Evolutionary conservation across 2,797 vertebrate species (phyloP), one percentile per base, ranked within the genome.

Genomic region (Gallirallus australis): DNA sequence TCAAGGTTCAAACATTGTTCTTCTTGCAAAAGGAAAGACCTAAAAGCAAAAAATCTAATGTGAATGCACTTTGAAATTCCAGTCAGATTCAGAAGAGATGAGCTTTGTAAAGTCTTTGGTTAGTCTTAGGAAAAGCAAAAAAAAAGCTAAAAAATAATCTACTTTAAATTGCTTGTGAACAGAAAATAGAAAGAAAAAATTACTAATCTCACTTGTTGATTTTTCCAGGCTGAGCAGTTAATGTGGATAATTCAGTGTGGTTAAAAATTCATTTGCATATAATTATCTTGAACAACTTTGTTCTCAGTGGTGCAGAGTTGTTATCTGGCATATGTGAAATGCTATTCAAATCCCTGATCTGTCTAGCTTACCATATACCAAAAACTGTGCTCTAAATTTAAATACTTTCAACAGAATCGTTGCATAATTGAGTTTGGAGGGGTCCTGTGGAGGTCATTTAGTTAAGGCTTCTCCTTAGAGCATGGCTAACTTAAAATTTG

Each of bases 201-300:
- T 4, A 6, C 7, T 79, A 19, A 69, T 63, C n/a, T 82, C 33
- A 82, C 47, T 45, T 82, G 54, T 77, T 91, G 90, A 77, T 73
- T 85, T 91, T 82, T 80, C 47, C 7, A 73, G 52, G 25, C 16
- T 80, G 35, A 91, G 33, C 40, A 76, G 68, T 61, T 53, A 73
- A 73, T 80, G 28, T 30, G n/a, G 75, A 50, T 94, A 82, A 86
- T 86, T 94, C 66, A 65, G 40, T 15, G 23, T 82, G 59, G 71
- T 89, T 93, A 95, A 94, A 95, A 94, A 91, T 56, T 93, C 12
- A 94, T 95, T 96, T 91, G 31, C 79, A 70, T 84, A 80, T 80
- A 94, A 91, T 89, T 95, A 94, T 76, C 70, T 77, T 90, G 75
- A 89, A 63, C 27, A 88, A 16, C 24, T 66, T 56, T 60, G 27